Evolutionary conservation across 2,888 invertebrate species (phyloP), one percentile per base, ranked within the genome.

Genomic region (Acanthosoma haemorrhoidale): DNA sequence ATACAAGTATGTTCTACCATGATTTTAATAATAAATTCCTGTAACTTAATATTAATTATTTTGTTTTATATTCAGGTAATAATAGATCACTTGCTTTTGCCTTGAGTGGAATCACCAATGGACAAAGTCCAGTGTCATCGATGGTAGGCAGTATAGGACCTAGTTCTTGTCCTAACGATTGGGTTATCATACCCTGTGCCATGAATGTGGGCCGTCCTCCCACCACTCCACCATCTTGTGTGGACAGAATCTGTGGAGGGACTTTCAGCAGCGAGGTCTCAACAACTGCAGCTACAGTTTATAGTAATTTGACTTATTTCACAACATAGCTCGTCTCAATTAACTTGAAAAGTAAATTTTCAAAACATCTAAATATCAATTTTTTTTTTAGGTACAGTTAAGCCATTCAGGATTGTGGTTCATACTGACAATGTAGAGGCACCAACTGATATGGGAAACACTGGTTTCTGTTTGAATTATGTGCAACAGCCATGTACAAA

Each of bases 401-500:
- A 90, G 75, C 92, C 92, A 0, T 92, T 92, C 76, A 84, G 91
- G 4, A 78, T 93, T 2, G 86, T 86, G 78, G 91, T 90, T 75
- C 92, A 92, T 76, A 86, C 91, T 0, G 91, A 93, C 79, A 86
- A 86, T 71, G 83, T 86, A 0, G 92, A 93, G 78, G 87, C 88
- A 0, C 92, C 91, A 0, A 84, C 84, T 4, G 91, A 92, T 76
- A 80, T 87, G 0, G 88, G 86, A 57, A 92, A 92, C 78, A 83
- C 88, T 75, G 92, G 92, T 1, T 92, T 92, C 77, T 92, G 92
- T 75, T 80, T 92, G 5, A 91, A 91, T 79, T 92, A 89, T 76
- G 85, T 92, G 4, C 92, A 92, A 77, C 92, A 92, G 76, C 92
- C 92, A 0, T 92, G 92, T 78, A 90, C 90, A 9, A 90, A 88